These are phyloP conservation scores for Poecilobothrus nobilitatus DNA, from an alignment of 2,888 invertebrate genomes.

Conservation along the genomic window DNA sequence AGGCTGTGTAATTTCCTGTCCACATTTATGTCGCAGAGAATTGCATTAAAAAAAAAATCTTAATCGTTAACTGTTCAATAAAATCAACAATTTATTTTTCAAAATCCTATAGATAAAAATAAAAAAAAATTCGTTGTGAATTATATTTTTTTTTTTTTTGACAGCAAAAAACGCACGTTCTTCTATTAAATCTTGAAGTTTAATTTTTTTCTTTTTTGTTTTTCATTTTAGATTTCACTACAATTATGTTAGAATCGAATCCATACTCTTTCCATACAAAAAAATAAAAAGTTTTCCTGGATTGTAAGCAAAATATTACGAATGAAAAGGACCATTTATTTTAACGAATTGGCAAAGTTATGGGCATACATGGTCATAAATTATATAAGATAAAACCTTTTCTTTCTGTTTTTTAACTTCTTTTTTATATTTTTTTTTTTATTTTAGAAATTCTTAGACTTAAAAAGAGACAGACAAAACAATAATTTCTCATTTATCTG, in stretches of 20 bases:
- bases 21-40: too few relatives aligned
- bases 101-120: too few relatives aligned
- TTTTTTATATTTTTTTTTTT: neutral
- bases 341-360: neutral
- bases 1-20: too few relatives aligned
- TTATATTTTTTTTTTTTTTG: too few relatives aligned
- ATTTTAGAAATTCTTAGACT: too few relatives aligned
- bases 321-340: neutral
- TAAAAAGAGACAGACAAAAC: neutral
- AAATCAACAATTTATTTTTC: too few relatives aligned
- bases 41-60: too few relatives aligned
- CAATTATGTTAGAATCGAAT: neutral
- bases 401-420: neutral
- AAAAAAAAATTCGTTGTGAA: too few relatives aligned
- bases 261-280: neutral
- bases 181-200: neutral
- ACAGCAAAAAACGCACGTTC: neutral
- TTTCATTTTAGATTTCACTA: neutral
- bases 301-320: neutral
- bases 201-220: neutral
- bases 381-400: neutral
- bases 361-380: neutral
- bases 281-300: neutral
- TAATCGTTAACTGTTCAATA: too few relatives aligned
- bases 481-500: constrained; percentile 4